phyloP scores from a whole-genome alignment of 1,140 invertebrate species.

The Brachystomella parvula region DNA sequence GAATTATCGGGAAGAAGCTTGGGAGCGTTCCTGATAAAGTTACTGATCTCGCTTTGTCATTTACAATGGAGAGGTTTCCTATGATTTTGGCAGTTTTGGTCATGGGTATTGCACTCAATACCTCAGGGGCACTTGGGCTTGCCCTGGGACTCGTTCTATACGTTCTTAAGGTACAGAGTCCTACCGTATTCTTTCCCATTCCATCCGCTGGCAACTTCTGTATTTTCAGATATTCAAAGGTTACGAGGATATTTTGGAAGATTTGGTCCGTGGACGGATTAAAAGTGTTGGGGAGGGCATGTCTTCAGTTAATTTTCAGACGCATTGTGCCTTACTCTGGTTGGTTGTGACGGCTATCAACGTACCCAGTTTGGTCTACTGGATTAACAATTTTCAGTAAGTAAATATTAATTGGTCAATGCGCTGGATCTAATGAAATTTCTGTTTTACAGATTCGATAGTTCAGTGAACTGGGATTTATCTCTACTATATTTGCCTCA shows the following conservation, averaged over 20 bases:
- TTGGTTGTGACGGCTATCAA: slow-evolving; percentile 21
- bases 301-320: slow-evolving; percentile 32
- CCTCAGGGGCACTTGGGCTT: slow-evolving; percentile 30
- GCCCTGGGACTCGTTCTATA: slow-evolving; percentile 19
- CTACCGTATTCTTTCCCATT: neutral
- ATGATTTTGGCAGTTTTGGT: slow-evolving; percentile 27
- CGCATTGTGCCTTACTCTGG: slow-evolving; percentile 27
- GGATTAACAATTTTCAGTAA: slow-evolving; percentile 25
- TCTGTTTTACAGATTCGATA: slow-evolving; percentile 15
- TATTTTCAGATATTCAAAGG: slow-evolving; percentile 32
- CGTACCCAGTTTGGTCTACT: slow-evolving; percentile 24
- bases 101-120: slow-evolving; percentile 19
- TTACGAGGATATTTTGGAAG: slow-evolving; percentile 33
- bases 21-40: slow-evolving; percentile 29
- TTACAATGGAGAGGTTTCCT: slow-evolving; percentile 33
- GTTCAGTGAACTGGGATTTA: slow-evolving; percentile 26
- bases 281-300: slow-evolving; percentile 15
- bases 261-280: slow-evolving; percentile 25
- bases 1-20: slow-evolving; percentile 20
- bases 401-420: neutral
- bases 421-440: neutral
- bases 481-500: slow-evolving; percentile 30
- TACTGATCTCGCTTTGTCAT: slow-evolving; percentile 27
- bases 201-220: neutral
- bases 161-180: slow-evolving; percentile 20